These are phyloP conservation scores for Varanus salvator DNA, from an alignment of 2,113 vertebrate species.

Conservation along the genomic window DNA sequence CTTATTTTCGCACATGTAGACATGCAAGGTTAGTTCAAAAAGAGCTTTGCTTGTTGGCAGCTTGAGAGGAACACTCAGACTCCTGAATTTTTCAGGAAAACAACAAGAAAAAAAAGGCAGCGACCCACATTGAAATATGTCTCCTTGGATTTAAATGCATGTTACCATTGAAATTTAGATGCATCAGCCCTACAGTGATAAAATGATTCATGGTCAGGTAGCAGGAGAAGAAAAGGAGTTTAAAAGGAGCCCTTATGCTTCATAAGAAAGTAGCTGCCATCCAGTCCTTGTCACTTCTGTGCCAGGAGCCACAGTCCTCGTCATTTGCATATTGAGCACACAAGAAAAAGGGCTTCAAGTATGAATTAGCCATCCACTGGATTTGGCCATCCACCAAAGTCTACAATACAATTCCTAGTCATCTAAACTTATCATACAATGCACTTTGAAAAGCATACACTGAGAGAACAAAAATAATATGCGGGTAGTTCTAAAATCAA, in stretches of 20 bases:
- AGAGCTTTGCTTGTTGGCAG: constrained; percentile 13
- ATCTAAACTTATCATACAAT: background rate
- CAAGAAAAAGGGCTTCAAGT: background rate
- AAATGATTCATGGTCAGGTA: background rate
- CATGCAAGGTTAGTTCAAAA: constrained; percentile 22
- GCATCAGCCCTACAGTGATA: background rate
- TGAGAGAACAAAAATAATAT: background rate
- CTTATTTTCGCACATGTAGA: constrained; percentile 23
- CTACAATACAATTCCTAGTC: no score
- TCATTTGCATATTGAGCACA: background rate
- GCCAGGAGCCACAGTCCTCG: background rate
- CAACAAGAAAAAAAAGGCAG: no score
- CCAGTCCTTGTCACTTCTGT: background rate
- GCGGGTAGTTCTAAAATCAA: background rate
- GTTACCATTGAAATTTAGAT: background rate
- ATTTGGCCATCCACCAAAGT: background rate
- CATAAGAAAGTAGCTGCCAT: background rate
- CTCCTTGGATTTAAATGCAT: constrained; percentile 6
- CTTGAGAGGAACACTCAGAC: constrained; percentile 26
- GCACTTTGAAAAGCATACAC: background rate
- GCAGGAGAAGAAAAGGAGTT: no score
- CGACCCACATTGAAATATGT: constrained; percentile 8
- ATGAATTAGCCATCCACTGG: background rate
- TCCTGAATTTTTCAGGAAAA: constrained; percentile 20
- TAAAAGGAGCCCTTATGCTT: no score